Base-by-base conservation (phyloP, 23 tunicate species). In the Phallusia fumigata region DNA sequence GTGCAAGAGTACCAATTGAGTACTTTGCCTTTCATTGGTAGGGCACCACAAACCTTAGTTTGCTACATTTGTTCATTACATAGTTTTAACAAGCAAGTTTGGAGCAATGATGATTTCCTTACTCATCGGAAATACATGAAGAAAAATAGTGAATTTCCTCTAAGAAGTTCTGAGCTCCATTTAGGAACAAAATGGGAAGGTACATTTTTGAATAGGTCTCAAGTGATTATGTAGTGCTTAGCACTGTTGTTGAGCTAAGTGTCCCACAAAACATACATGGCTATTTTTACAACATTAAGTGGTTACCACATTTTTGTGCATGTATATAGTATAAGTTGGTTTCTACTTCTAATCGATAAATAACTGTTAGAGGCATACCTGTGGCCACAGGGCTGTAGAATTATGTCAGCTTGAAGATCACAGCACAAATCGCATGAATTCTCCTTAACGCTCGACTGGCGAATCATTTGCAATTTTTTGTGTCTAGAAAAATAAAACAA, bases 381-480 rank as follows among this genome's bases (percentile, higher is more conserved):
- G 84, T 93, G 97, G 30, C 86, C 85, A 53, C 97, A 93, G 12
- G 97, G 97, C 75, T 40, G 50, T 30, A 93, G 35, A 24, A 65
- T 78, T 31, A 87, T 87, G 90, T 93, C 84, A 19, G 84, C 81
- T 50, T 47, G 64, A 31, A 80, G 65, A 44, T 93, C 97, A 81
- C 97, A 93, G 64, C 97, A 93, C 30, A 93, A 35, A 19, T 87
- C 84, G 65, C 97, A 93, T 1, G 81, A 35, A 53, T 88, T 79
- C 16, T 84, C 82, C 6, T 19, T 52, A 0, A 88, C 52, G 12
- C 76, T 40, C n/a, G 35, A 53, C 36, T 35, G 75, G 6, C 76
- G 36, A 3, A 88, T 80, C 31, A 84, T 22, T 47, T 88, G 75
- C 73, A 93, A 44, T 65, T 85, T 93, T 69, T 88, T 84, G 76